Conservation (phyloP, 2,113 vertebrate species). For the Lamprotornis superbus region DNA sequence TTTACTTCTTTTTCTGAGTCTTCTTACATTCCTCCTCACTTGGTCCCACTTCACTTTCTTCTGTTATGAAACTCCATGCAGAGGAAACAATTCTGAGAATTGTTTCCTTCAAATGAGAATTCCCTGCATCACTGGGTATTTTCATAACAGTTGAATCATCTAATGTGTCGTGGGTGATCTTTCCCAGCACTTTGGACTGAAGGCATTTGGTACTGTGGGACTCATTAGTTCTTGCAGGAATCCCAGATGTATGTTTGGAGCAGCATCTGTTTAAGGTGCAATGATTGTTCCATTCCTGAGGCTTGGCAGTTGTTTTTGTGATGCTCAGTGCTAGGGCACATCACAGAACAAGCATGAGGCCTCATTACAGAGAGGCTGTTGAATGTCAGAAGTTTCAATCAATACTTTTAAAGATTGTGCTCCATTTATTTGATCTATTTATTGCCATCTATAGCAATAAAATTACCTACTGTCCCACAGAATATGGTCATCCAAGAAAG, state of each 20-base stretch:
- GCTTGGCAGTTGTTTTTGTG: neutral
- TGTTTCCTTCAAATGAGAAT: neutral
- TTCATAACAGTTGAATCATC: neutral
- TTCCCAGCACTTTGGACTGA: neutral
- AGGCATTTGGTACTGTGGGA: neutral
- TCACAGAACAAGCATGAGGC: neutral
- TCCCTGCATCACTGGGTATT: neutral
- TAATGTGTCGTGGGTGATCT: neutral
- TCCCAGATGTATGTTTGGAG: neutral
- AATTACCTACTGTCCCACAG: neutral
- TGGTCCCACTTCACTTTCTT: neutral
- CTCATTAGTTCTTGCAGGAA: neutral
- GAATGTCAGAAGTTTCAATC: neutral
- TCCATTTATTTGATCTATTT: neutral
- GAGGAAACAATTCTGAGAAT: neutral
- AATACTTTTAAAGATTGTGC: neutral
- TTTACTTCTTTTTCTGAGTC: neutral
- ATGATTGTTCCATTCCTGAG: neutral
- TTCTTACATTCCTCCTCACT: neutral
- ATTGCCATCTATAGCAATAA: neutral
- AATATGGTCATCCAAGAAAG: neutral
- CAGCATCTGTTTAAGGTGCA: neutral
- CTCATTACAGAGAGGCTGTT: neutral
- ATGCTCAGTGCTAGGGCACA: neutral
- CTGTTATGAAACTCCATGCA: neutral